Conservation (phyloP, 2,113 vertebrate genomes). For the Prunella fulvescens region DNA sequence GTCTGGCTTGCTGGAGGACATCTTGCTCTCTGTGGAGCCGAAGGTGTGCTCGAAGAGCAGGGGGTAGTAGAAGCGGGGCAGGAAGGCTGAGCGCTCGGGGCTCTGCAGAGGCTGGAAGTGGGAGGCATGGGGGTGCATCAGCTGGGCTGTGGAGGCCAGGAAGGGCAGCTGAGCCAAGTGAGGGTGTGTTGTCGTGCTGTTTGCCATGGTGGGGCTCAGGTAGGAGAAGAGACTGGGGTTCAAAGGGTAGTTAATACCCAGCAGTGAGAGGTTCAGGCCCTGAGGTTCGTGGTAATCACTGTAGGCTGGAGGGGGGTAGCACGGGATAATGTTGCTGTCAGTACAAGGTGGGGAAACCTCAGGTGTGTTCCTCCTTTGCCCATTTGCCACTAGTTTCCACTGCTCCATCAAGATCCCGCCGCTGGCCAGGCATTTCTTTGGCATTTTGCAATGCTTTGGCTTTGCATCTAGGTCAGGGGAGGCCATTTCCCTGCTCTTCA, state of each 20-base stretch:
- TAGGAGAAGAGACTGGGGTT: slow-evolving; percentile 89
- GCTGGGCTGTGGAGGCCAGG: slow-evolving; percentile 82
- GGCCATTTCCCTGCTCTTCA: slow-evolving; percentile 60
- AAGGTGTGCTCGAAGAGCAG: slow-evolving; percentile 87
- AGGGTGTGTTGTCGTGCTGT: slow-evolving; percentile 63
- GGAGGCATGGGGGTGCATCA: slow-evolving; percentile 78
- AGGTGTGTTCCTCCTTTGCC: slow-evolving; percentile 64
- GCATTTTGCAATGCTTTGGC: slow-evolving; percentile 78
- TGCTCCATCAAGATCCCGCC: slow-evolving; percentile 79
- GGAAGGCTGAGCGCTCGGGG: slow-evolving; percentile 74
- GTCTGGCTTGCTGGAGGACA: slow-evolving; percentile 66
- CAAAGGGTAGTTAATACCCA: slow-evolving; percentile 89
- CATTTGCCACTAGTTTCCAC: slow-evolving; percentile 80
- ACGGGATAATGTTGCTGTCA: slow-evolving; percentile 76
- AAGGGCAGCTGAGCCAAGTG: slow-evolving; percentile 86
- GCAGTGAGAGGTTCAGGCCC: slow-evolving; percentile 86
- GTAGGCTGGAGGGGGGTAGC: slow-evolving; percentile 83
- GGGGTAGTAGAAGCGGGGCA: slow-evolving; percentile 89
- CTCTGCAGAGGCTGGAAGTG: slow-evolving; percentile 72
- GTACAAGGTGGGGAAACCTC: slow-evolving; percentile 63
- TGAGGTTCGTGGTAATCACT: slow-evolving; percentile 84
- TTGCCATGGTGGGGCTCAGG: slow-evolving; percentile 80
- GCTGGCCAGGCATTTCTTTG: slow-evolving; percentile 76
- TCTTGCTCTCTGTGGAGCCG: slow-evolving; percentile 56
- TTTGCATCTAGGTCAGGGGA: slow-evolving; percentile 76